phyloP scores from a whole-genome alignment of 2,113 vertebrate genomes.

The Salminus brasiliensis region DNA sequence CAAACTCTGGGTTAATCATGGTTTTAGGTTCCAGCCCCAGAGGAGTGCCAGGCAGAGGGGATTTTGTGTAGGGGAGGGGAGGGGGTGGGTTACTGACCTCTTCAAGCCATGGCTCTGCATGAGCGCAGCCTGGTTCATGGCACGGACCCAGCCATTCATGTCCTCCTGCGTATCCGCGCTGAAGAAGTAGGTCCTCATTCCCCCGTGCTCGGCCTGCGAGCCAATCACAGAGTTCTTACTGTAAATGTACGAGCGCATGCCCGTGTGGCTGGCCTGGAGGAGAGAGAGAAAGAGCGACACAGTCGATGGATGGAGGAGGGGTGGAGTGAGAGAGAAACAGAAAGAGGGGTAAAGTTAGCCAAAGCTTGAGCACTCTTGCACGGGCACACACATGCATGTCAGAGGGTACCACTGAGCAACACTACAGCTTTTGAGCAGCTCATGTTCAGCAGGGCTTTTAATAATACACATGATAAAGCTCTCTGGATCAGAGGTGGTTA shows the following conservation, averaged over 20 bases:
- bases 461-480: not conserved
- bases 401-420: not conserved
- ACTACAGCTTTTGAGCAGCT: not conserved
- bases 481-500: not conserved
- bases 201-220: slow-evolving; percentile 91
- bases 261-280: slow-evolving; percentile 90
- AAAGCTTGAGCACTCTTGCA: not conserved
- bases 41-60: not conserved
- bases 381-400: not conserved
- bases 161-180: slow-evolving; percentile 97
- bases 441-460: not conserved
- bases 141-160: slow-evolving; percentile 94
- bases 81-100: slow-evolving; percentile 79
- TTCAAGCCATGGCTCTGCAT: slow-evolving; percentile 88
- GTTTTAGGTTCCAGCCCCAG: slow-evolving; percentile 1
- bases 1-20: not conserved
- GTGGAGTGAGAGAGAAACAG: not conserved
- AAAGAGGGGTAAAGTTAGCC: not conserved
- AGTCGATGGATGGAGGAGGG: too few relatives aligned
- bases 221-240: slow-evolving; percentile 89
- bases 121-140: slow-evolving; percentile 97
- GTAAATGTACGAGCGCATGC: slow-evolving; percentile 96
- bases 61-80: not conserved
- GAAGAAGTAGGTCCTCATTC: slow-evolving; percentile 98
- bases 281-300: slow-evolving; percentile 7